Conservation (phyloP, 2,888 invertebrate species). For the Rhamnusium bicolor region DNA sequence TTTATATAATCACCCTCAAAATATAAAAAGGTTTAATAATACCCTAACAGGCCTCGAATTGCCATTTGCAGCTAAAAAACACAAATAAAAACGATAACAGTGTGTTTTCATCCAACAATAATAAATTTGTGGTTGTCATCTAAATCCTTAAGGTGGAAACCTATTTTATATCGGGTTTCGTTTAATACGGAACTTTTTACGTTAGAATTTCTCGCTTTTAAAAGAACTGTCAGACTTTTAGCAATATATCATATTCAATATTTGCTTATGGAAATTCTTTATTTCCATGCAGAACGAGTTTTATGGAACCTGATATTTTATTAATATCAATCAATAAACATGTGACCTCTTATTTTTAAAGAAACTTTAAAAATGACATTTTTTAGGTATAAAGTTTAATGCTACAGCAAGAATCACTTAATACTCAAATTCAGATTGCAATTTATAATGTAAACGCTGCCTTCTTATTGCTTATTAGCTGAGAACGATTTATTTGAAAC, state of each 20-base stretch:
- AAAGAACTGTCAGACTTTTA: slow-evolving; percentile 20
- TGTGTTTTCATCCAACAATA: slow-evolving; percentile 13
- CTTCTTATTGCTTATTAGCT: not conserved
- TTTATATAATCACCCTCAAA: not conserved
- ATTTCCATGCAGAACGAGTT: slow-evolving; percentile 6
- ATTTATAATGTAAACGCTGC: not conserved
- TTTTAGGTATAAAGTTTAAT: not conserved
- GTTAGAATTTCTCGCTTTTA: slow-evolving; percentile 16
- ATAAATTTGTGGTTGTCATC: slow-evolving; percentile 14
- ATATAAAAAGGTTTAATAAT: not conserved
- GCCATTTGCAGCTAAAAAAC: not conserved
- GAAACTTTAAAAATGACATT: not conserved
- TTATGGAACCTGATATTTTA: not conserved
- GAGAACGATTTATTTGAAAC: too few relatives aligned
- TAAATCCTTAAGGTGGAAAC: slow-evolving; percentile 24
- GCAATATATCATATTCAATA: slow-evolving; percentile 19
- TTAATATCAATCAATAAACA: slow-evolving; percentile 8
- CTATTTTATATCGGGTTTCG: slow-evolving; percentile 10
- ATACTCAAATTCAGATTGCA: not conserved
- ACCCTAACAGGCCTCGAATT: not conserved
- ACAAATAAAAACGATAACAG: slow-evolving; percentile 4
- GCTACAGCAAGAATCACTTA: not conserved
- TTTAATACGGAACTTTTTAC: slow-evolving; percentile 5
- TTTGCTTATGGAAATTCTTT: slow-evolving; percentile 10
- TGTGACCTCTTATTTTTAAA: not conserved